Conservation (phyloP, 2,113 vertebrate genomes). For the Motacilla tschutschensis region DNA sequence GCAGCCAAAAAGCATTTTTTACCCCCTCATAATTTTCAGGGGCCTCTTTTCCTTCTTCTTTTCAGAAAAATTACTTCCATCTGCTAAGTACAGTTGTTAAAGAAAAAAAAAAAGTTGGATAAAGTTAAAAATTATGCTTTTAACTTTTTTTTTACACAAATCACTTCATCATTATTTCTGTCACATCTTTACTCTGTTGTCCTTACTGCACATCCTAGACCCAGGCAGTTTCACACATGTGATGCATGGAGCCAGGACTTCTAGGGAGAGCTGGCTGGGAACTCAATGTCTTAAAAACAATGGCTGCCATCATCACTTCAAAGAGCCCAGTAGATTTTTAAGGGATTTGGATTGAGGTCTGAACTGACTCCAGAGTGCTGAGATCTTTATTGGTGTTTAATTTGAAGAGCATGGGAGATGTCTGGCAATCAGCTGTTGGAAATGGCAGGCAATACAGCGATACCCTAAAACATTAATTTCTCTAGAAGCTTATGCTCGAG, state of each 20-base stretch:
- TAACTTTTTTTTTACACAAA: not conserved
- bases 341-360: not conserved
- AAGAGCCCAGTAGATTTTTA: not conserved
- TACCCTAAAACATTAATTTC: not conserved
- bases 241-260: not conserved
- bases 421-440: not conserved
- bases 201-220: not conserved
- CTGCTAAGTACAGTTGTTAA: not conserved
- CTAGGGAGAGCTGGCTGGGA: not conserved
- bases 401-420: not conserved
- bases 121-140: not conserved
- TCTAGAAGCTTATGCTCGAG: not conserved
- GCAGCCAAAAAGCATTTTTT: not conserved
- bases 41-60: not conserved
- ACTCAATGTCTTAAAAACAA: not conserved
- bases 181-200: not conserved
- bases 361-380: not conserved
- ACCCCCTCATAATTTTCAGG: not conserved
- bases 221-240: not conserved
- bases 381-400: not conserved
- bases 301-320: not conserved
- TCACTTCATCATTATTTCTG: not conserved
- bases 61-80: constrained; percentile 17
- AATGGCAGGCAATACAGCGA: not conserved
- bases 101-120: not conserved